Evolutionary conservation across 2,888 invertebrate species (phyloP).

Genomic region (Listrodromus nycthemerus): DNA sequence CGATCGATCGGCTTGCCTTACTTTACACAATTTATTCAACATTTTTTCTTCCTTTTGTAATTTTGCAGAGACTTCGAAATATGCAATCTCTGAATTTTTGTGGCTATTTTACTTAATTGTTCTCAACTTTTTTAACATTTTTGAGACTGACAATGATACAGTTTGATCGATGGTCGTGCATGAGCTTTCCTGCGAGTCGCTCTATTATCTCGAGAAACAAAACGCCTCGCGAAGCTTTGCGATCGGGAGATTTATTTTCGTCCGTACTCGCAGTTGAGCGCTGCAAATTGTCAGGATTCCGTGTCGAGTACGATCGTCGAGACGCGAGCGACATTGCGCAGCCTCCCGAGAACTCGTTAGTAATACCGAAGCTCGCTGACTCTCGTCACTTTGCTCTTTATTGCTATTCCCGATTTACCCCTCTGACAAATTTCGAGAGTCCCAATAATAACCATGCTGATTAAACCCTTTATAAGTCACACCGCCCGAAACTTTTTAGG

Average conservation of each 20-base stretch:
- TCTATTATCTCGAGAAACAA: conserved; percentile 7
- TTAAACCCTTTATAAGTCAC: background rate
- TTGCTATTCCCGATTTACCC: background rate
- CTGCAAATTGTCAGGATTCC: conserved; percentile 44
- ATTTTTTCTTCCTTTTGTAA: background rate
- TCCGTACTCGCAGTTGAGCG: conserved; percentile 30
- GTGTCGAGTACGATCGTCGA: conserved; percentile 11
- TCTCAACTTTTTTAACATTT: background rate
- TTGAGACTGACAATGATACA: background rate
- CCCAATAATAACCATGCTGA: conserved; percentile 2
- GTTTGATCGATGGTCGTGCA: background rate
- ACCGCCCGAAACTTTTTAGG: too few relatives aligned
- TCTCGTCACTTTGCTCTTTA: background rate
- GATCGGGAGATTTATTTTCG: conserved; percentile 50
- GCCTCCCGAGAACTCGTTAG: conserved; percentile 42
- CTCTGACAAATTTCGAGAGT: background rate
- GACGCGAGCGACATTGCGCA: background rate
- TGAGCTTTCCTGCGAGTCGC: background rate
- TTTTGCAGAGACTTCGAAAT: background rate
- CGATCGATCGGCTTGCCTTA: background rate
- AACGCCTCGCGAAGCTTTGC: conserved; percentile 23
- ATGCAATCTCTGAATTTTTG: background rate
- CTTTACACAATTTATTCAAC: background rate
- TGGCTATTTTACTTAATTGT: background rate
- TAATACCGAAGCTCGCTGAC: background rate